Evolutionary conservation across 2,888 invertebrate genomes (phyloP), one percentile per base, ranked within the genome.

Genomic region (Lingula anatina): DNA sequence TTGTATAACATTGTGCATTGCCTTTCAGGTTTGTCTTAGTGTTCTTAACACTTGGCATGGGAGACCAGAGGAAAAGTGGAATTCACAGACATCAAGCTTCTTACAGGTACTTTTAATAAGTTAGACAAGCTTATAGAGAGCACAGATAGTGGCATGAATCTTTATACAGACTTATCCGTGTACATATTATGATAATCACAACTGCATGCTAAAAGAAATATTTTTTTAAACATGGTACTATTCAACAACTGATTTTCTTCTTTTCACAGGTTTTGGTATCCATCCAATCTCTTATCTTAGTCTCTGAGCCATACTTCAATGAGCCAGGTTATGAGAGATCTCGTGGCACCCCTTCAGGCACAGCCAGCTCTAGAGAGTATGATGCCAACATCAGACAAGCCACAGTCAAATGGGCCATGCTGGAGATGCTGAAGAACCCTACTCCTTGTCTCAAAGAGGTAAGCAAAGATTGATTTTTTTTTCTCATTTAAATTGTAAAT

Each of bases 1-100:
- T n/a, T n/a, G n/a, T n/a, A n/a, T n/a, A n/a, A n/a, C n/a, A n/a
- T n/a, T n/a, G n/a, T n/a, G n/a, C n/a, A n/a, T n/a, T n/a, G n/a
- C 9, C 31, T 56, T 56, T 12, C 51, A 76, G 76, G 77, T 78
- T 20, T 95, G 94, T 77, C 85, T 95, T 71, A 92, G 92, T 61
- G 90, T 95, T 58, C 82, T 95, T 59, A 94, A 94, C 79, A 95
- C 94, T 2, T 95, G 94, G 94, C 93, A 94, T 77, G 94, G 94
- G 5, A 82, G 93, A 47, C 94, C 94, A 24, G 94, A 94, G 79
- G 95, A 95, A 79, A 92, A 93, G 77, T 95, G 94, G 94, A 94
- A 92, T 79, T 88, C 93, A 54, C 90, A 92, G 76, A 94, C 93
- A 0, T 93, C 92, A 40, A 92, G 91, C 76, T 92, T 95, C 72